Conservation (phyloP, 2,888 invertebrate species). For the Stenolophus ochropezus region DNA sequence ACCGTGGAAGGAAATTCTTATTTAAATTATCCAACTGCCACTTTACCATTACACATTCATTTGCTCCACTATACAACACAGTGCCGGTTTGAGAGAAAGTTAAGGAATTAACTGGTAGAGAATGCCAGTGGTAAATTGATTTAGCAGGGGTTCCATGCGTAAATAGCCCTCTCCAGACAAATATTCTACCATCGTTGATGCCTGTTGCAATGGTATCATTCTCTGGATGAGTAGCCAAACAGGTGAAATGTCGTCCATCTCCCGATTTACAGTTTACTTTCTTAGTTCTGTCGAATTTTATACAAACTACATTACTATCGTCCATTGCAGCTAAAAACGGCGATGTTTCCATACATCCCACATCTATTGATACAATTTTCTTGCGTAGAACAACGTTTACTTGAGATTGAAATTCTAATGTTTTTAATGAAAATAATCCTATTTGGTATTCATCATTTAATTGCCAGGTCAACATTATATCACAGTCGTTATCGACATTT, state of each 20-base stretch:
- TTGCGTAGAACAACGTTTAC: slow-evolving; percentile 66
- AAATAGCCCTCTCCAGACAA: slow-evolving; percentile 78
- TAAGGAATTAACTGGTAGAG: slow-evolving; percentile 80
- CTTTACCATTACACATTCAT: slow-evolving; percentile 85
- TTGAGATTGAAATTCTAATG: slow-evolving; percentile 63
- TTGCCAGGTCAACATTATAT: slow-evolving; percentile 9
- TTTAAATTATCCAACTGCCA: slow-evolving; percentile 79
- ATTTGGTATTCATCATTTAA: slow-evolving; percentile 5
- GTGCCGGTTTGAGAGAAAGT: slow-evolving; percentile 80
- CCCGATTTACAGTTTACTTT: slow-evolving; percentile 17
- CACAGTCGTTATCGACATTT: slow-evolving; percentile 8
- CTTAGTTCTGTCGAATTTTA: slow-evolving; percentile 1
- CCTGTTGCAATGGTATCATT: slow-evolving; percentile 82
- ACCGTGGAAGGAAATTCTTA: slow-evolving; percentile 80
- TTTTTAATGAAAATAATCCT: slow-evolving; percentile 43
- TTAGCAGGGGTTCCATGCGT: slow-evolving; percentile 66
- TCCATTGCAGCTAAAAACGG: slow-evolving; percentile 66
- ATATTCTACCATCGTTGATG: slow-evolving; percentile 79
- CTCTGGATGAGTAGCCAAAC: slow-evolving; percentile 80
- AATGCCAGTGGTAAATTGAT: slow-evolving; percentile 85
- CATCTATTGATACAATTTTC: slow-evolving; percentile 62
- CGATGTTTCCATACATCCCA: slow-evolving; percentile 67
- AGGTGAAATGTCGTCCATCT: slow-evolving; percentile 74
- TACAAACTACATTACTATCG: background rate
- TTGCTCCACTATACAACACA: slow-evolving; percentile 85